Percentiles rank a stretch among this genome's conserved stretches.
Evolutionary conservation across 2,797 vertebrate species (phyloP).

Genomic region (Heteromormyrus szaboi): DNA sequence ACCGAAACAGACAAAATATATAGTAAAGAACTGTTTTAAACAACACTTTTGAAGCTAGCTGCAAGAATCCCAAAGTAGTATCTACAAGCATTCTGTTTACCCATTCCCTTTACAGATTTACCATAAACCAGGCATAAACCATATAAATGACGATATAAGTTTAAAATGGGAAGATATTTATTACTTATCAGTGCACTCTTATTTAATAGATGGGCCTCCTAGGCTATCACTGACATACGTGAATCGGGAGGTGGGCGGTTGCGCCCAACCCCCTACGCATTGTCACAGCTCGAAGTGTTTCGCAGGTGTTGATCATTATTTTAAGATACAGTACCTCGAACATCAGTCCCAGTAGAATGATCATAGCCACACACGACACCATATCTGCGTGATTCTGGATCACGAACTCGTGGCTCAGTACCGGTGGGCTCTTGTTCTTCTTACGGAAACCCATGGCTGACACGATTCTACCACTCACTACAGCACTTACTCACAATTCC

Average conservation of each 20-base stretch:
- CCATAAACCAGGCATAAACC: background rate
- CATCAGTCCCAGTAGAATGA: constrained; percentile 61
- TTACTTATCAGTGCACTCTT: background rate
- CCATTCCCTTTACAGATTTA: background rate
- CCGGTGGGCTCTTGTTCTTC: constrained; percentile 65
- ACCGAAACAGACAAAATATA: background rate
- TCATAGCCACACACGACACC: constrained; percentile 61
- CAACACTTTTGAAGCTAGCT: background rate
- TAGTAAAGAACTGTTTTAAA: background rate
- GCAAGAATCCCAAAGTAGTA: background rate
- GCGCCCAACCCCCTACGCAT: constrained; percentile 38
- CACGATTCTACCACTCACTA: constrained; percentile 4
- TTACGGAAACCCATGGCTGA: constrained; percentile 66
- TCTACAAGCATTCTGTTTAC: background rate
- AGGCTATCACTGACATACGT: constrained; percentile 47
- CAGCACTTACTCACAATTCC: background rate
- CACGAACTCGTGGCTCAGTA: constrained; percentile 72
- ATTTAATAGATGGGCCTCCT: constrained; percentile 36
- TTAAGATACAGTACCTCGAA: constrained; percentile 60
- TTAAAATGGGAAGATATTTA: background rate
- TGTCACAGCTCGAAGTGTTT: constrained; percentile 34
- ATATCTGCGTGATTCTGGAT: constrained; percentile 70
- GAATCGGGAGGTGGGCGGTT: constrained; percentile 34
- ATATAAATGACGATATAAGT: background rate
- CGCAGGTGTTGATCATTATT: constrained; percentile 31